phyloP scores from a whole-genome alignment of 1,140 invertebrate species.

The Eumeta japonica region DNA sequence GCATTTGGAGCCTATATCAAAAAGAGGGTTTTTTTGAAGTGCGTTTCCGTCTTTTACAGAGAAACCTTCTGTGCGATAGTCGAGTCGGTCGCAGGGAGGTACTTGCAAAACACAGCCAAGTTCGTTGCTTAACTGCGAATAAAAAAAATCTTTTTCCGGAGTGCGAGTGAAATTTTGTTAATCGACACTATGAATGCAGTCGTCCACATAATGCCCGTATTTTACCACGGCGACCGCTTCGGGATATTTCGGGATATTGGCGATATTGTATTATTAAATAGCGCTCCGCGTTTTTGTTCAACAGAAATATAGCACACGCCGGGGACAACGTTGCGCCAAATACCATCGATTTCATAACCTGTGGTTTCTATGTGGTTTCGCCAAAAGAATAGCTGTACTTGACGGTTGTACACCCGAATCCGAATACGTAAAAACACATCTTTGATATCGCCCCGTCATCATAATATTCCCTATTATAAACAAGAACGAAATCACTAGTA shows the following conservation, averaged over 20 bases:
- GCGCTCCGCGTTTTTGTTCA: constrained; percentile 16
- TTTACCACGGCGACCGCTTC: constrained; percentile 21
- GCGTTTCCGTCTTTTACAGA: not conserved
- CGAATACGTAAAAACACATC: constrained; percentile 17
- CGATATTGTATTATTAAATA: no score
- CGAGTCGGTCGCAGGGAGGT: not conserved
- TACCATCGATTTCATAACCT: constrained; percentile 13
- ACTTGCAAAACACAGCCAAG: not conserved
- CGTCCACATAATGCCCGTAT: constrained; percentile 35
- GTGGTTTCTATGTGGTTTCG: constrained; percentile 6
- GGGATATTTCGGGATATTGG: constrained; percentile 11
- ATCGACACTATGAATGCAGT: constrained; percentile 25
- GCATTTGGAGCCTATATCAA: constrained; percentile 15
- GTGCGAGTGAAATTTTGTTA: constrained; percentile 8
- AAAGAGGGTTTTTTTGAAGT: not conserved
- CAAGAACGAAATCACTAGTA: constrained; percentile 6
- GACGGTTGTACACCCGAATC: constrained; percentile 13
- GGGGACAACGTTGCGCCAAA: no score
- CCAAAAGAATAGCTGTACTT: constrained; percentile 18
- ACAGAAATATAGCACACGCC: constrained; percentile 17
- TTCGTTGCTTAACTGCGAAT: constrained; percentile 13
- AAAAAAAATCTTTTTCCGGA: constrained; percentile 14
- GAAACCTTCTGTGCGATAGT: not conserved
- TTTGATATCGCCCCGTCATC: constrained; percentile 13
- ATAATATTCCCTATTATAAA: constrained; percentile 12